Base-by-base conservation (phyloP, 30 jellyfish, hydroid and myxozoan genomes). In the Nemopilema nomurai region DNA sequence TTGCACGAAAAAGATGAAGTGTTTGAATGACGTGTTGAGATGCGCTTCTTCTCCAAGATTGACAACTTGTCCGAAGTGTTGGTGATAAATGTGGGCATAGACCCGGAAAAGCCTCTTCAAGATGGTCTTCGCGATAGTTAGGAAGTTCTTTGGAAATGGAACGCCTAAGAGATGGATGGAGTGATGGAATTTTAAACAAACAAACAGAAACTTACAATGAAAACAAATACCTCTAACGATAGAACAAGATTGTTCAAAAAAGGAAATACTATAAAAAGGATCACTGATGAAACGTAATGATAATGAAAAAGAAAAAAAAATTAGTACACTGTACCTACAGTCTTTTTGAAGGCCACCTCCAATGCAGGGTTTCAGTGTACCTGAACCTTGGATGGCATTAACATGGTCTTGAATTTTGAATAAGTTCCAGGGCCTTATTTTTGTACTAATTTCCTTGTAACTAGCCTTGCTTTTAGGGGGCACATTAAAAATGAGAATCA, bases 131-230 rank as follows among this genome's bases (percentile, higher is more conserved):
- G 98, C 99, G 77, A 96, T 90, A 26, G 97, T 86, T 17, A 96
- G 93, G 86, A 96, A 96, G 84, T 96, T 96, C 90, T 96, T 96
- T 18, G 99, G 99, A 75, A 96, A 96, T 9, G 99, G 99, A 62
- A 96, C 98, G 0, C 99, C 96, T 89, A 41, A 16, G 79, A n/a
- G n/a, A n/a, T n/a, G n/a, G n/a, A n/a, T n/a, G n/a, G 80, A 62
- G 4, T 4, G n/a, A 69, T 20, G n/a, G 33, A 62, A 22, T 9
- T 3, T 69, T 69, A 26, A 20, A 18, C 16, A n/a, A 69, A 69
- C 51, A 21, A 69, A 41, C 57, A 41, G 57, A 41, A 41, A 41
- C 6, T 41, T 3, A 41, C 13, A 41, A 41, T 3, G 57, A 41
- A 41, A 41, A n/a, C n/a, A n/a, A n/a, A n/a, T n/a, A n/a, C n/a